These are phyloP conservation scores for Momotus momota DNA, from an alignment of 2,797 vertebrate genomes.

Conservation along the genomic window DNA sequence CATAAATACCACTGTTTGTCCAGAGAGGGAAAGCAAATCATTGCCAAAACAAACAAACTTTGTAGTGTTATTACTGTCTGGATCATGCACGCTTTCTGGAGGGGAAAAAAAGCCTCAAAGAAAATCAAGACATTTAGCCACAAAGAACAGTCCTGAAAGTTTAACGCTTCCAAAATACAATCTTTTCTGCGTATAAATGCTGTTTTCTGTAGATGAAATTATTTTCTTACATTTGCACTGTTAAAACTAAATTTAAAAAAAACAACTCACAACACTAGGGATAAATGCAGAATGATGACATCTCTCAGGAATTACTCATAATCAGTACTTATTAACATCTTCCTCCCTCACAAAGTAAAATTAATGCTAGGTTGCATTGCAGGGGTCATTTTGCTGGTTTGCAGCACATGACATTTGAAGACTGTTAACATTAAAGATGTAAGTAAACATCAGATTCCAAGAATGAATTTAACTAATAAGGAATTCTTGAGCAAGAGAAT, in stretches of 20 bases:
- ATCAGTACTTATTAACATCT: background rate
- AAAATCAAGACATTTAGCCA: background rate
- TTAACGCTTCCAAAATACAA: background rate
- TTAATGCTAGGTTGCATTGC: background rate
- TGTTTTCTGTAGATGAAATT: background rate
- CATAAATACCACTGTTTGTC: background rate
- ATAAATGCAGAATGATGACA: background rate
- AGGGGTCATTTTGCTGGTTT: background rate
- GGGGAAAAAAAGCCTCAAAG: background rate
- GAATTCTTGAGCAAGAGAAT: background rate
- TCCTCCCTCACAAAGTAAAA: background rate
- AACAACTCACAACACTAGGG: background rate
- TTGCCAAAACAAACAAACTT: constrained; percentile 3
- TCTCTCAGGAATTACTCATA: background rate
- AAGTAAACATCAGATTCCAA: background rate
- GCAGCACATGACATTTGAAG: background rate
- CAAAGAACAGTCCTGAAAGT: background rate
- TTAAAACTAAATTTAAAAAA: background rate
- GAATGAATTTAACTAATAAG: background rate
- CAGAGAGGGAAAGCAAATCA: background rate
- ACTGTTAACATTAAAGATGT: background rate
- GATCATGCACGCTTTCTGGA: background rate
- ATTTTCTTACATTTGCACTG: background rate
- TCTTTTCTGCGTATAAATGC: background rate
- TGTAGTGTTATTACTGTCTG: background rate